A percentile compares a stretch with the other conserved stretches of the same genome.
Conservation (phyloP, 2,888 invertebrate genomes). For the Ethmia dodecea region DNA sequence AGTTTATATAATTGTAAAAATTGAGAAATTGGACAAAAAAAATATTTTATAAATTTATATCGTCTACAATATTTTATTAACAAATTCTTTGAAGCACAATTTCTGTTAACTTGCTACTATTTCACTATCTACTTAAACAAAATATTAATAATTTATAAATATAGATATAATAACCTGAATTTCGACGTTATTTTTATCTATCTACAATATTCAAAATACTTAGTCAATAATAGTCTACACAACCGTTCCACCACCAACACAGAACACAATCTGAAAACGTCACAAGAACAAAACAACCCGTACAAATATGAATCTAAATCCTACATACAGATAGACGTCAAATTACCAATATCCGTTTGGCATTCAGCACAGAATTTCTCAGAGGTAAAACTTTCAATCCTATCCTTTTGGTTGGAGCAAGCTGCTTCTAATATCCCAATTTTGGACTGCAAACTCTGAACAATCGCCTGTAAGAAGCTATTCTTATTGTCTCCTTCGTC, state of each 20-base stretch:
- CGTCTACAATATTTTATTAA: no score
- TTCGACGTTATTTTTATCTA: no score
- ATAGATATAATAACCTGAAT: no score
- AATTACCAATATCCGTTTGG: conserved; percentile 43
- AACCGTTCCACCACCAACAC: conserved; percentile 18
- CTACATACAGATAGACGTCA: conserved; percentile 21
- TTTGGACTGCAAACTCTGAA: conserved; percentile 38
- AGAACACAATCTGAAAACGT: conserved; percentile 5
- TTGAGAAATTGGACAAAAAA: no score
- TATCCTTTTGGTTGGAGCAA: conserved; percentile 35
- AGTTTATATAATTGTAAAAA: no score
- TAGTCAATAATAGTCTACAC: no score
- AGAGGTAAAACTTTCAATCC: conserved; percentile 30
- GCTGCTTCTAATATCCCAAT: conserved; percentile 37
- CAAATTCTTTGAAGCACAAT: no score
- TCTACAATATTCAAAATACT: no score
- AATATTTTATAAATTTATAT: no score
- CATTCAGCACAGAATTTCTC: conserved; percentile 31
- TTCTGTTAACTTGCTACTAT: no score
- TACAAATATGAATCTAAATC: conserved; percentile 15
- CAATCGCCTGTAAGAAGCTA: conserved; percentile 29
- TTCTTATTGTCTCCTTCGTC: conserved; percentile 44
- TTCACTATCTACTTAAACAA: no score
- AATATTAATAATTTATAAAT: no score
- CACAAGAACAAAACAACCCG: conserved; percentile 11